Evolutionary conservation across 2,797 vertebrate species (phyloP), one percentile per base, ranked within the genome.

Genomic region (Oryzias sinensis): DNA sequence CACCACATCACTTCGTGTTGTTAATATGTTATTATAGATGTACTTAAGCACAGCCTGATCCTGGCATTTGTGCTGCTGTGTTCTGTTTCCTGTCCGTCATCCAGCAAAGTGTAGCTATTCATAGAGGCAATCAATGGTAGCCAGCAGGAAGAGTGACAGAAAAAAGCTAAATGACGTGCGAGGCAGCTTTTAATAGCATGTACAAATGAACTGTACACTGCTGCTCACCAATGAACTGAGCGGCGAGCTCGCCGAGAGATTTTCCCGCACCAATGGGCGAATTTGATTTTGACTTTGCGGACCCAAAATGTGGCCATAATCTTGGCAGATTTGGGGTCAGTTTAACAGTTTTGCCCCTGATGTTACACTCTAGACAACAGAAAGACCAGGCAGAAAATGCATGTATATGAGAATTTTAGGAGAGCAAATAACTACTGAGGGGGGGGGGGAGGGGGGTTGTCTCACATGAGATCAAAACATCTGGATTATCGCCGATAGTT

Each of bases 61-160:
- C 56, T 33, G 46, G 52, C 46, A 25, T 62, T 59, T 54, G 53
- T 58, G 66, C 8, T 24, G 25, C 53, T 25, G 52, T 20, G 56
- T 50, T 65, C 65, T 15, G 33, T 58, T 70, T 54, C 17, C 3
- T 27, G 78, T 57, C 62, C 68, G 65, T 71, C 69, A 58, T 73
- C 62, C 3, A 44, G 73, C 41, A 51, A 58, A 74, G 68, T 68
- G 68, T 2, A 64, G 77, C 82, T 82, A 75, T 76, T 83, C 67
- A 79, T 58, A 46, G 77, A 74, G 70, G 51, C 74, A 65, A 74
- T 85, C 72, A 67, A 77, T 68, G 67, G 16, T 54, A 65, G 27
- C 29, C 69, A 63, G 62, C 50, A 14, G 64, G 74, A 64, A 68
- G 78, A 73, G 59, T 49, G 70, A 74, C 74, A 72, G 64, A 74